A percentile compares a stretch with the other conserved stretches of the same genome.
Conservation (phyloP, 1,140 invertebrate species). For the Pemphigus obesinymphae region DNA sequence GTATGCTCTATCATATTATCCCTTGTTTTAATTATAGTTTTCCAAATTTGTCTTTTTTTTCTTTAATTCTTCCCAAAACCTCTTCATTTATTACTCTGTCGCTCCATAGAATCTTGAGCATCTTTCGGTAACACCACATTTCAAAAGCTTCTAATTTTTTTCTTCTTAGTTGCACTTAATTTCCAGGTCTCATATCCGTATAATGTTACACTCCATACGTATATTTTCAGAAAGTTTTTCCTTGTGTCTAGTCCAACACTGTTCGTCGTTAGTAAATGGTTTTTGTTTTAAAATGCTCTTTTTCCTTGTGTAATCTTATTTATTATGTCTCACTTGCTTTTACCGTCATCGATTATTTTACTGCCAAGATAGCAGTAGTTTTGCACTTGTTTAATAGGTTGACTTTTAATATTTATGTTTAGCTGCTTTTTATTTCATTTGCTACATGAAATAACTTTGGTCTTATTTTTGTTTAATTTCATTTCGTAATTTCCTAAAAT, state of each 20-base stretch:
- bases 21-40: slow-evolving; percentile 29
- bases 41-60: slow-evolving; percentile 35
- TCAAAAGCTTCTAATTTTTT: slow-evolving; percentile 39
- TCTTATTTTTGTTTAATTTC: slow-evolving; percentile 29
- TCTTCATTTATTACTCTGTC: slow-evolving; percentile 39
- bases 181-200: slow-evolving; percentile 32
- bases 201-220: slow-evolving; percentile 31
- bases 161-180: slow-evolving; percentile 35
- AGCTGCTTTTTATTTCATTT: slow-evolving; percentile 24
- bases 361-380: slow-evolving; percentile 39
- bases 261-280: background rate
- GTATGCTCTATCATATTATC: slow-evolving; percentile 10
- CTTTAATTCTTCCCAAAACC: slow-evolving; percentile 28
- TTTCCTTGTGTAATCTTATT: background rate
- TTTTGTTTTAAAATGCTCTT: slow-evolving; percentile 11
- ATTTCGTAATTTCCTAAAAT: slow-evolving; percentile 8
- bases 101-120: slow-evolving; percentile 36
- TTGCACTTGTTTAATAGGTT: slow-evolving; percentile 34
- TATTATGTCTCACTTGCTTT: background rate
- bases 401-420: slow-evolving; percentile 32
- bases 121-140: slow-evolving; percentile 35
- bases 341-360: slow-evolving; percentile 37
- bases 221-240: slow-evolving; percentile 39
- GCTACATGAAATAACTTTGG: slow-evolving; percentile 34
- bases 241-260: background rate